These are phyloP conservation scores for Lasioglossum vierecki DNA, from an alignment of 2,888 invertebrate species.

Conservation along the genomic window DNA sequence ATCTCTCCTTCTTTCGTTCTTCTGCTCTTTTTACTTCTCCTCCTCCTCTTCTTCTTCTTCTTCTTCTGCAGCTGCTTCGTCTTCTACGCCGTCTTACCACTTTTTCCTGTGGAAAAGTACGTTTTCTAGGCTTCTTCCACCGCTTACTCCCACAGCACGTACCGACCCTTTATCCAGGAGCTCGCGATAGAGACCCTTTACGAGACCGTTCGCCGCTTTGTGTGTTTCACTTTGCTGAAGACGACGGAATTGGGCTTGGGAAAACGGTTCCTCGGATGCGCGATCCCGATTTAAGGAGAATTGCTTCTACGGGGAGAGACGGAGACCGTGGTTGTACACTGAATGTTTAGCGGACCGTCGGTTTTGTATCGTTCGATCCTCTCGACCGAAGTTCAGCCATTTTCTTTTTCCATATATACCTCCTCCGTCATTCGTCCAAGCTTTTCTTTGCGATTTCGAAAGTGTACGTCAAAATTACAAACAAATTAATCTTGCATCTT, in stretches of 20 bases:
- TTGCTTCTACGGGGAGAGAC: background rate
- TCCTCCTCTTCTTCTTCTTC: background rate
- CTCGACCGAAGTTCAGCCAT: background rate
- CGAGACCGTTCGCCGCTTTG: constrained; percentile 30
- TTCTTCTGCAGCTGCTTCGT: background rate
- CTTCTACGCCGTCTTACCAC: background rate
- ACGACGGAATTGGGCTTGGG: constrained; percentile 24
- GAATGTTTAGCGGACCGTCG: background rate
- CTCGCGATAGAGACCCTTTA: constrained; percentile 25
- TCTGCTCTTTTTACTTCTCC: background rate
- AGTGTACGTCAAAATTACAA: background rate
- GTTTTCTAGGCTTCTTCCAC: constrained; percentile 36
- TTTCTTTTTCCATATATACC: background rate
- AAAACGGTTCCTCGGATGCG: constrained; percentile 28
- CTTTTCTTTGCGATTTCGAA: too few relatives aligned
- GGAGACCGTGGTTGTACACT: background rate
- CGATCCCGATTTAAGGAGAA: constrained; percentile 11
- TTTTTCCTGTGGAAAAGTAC: constrained; percentile 24
- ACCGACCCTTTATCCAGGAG: constrained; percentile 26
- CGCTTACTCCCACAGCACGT: constrained; percentile 46
- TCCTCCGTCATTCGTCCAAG: background rate
- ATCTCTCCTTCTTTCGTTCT: constrained; percentile 31
- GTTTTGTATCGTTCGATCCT: background rate
- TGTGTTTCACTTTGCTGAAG: constrained; percentile 48
- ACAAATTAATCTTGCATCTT: background rate